Base-by-base conservation (phyloP, 2,888 invertebrate species). In the Hyalella azteca region DNA sequence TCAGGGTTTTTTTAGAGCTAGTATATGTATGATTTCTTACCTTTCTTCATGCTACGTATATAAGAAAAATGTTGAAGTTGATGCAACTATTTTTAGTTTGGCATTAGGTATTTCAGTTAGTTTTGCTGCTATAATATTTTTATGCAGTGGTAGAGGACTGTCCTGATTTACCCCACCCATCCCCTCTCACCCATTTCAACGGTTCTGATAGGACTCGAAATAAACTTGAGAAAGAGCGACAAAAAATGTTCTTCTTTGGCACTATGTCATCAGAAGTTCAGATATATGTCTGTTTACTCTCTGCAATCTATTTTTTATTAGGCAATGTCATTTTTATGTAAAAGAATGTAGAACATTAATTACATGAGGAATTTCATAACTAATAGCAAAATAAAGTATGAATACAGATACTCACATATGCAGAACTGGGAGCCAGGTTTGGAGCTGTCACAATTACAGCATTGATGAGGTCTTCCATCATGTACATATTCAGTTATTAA, bases 361-460 rank as follows among this genome's bases (percentile, higher is more conserved):
- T 45, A 45, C 15, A 15, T 11, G 7, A 45, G 13, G 22, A 26
- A 26, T 54, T 7, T 29, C 4, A 2, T 26, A 3, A 26, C 3
- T 7, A 4, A 22, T 19, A 22, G 11, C 11, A 13, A 22, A 26
- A 54, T 54, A 26, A 22, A 54, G 11, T 54, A 26, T 26, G 26
- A 3, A 11, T 5, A 54, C 2, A n/a, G 22, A 54, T 36, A 66
- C 66, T 66, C 19, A 66, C 66, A 66, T 36, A 66, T n/a, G 66
- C 66, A 22, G 66, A 36, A 39, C 66, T 66, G 66, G 66, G 66
- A 22, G 36, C 36, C 29, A 66, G 66, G 66, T 66, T 66, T 19
- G 66, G 66, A 19, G 66, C 66, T 36, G 66, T 39, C 3, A 66
- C 66, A 3, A 66, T 22, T 13, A 66, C 66, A 1, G 66, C 66